phyloP scores from a whole-genome alignment of 2,797 vertebrate genomes.

The Glossophaga mutica region DNA sequence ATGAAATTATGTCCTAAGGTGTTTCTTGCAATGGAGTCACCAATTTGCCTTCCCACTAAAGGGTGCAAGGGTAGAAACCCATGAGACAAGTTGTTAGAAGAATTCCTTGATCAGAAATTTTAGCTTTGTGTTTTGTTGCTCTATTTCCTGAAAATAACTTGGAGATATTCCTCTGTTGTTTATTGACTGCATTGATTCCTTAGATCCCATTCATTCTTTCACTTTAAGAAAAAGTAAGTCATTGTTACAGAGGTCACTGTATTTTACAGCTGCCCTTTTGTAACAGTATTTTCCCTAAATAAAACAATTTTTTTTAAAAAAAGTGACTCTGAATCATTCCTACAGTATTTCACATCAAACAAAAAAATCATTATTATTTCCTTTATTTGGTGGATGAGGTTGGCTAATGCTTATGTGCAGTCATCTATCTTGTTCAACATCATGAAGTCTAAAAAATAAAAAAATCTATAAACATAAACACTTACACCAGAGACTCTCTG shows the following conservation, averaged over 20 bases:
- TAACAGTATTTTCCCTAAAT: slow-evolving; percentile 86
- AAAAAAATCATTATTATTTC: not conserved
- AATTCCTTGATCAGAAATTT: slow-evolving; percentile 72
- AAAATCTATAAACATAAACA: slow-evolving; percentile 15
- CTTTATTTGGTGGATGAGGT: not conserved
- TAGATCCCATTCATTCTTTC: slow-evolving; percentile 73
- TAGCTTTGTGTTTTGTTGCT: slow-evolving; percentile 78
- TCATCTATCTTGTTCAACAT: not conserved
- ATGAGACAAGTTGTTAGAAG: slow-evolving; percentile 62
- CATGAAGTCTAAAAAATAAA: not conserved
- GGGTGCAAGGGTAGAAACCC: not conserved
- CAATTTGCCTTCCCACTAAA: not conserved
- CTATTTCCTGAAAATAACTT: slow-evolving; percentile 73
- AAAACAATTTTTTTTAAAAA: slow-evolving; percentile 69
- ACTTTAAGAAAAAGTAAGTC: slow-evolving; percentile 81
- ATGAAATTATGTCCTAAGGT: not conserved
- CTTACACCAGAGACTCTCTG: slow-evolving; percentile 8
- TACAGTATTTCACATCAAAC: slow-evolving; percentile 12
- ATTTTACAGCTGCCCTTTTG: slow-evolving; percentile 85
- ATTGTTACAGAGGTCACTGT: slow-evolving; percentile 81
- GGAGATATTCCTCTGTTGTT: slow-evolving; percentile 78
- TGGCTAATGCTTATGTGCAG: not conserved
- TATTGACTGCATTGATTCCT: slow-evolving; percentile 76
- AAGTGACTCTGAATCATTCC: not conserved
- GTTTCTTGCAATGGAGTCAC: not conserved